Conservation (phyloP, 2,888 invertebrate species). For the Eurytoma adleriae region DNA sequence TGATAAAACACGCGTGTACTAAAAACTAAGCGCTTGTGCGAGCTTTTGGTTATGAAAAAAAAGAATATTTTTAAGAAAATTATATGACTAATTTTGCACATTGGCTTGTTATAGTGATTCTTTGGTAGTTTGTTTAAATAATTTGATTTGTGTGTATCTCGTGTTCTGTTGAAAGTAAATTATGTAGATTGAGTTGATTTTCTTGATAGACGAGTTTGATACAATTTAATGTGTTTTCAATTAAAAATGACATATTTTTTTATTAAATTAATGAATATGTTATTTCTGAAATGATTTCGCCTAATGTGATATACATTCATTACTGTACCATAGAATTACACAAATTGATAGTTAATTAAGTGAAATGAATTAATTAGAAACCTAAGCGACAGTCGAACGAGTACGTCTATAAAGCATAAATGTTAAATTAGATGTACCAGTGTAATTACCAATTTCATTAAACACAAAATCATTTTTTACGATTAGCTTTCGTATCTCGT, state of each 20-base stretch:
- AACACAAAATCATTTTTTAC: not conserved
- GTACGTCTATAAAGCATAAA: constrained; percentile 2
- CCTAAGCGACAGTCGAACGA: constrained; percentile 21
- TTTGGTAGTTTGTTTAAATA: too few species aligned
- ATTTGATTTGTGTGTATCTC: too few species aligned
- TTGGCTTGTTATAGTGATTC: not conserved
- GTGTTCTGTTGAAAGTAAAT: too few species aligned
- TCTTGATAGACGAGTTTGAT: not conserved
- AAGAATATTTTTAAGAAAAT: too few species aligned
- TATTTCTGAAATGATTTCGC: not conserved
- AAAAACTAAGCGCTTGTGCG: not conserved
- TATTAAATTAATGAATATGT: not conserved
- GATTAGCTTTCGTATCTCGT: not conserved
- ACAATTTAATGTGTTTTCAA: too few species aligned
- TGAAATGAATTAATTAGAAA: constrained; percentile 42
- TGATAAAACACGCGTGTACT: constrained; percentile 27
- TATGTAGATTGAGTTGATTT: not conserved
- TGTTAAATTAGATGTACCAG: not conserved
- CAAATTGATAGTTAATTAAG: constrained; percentile 44
- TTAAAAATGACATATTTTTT: not conserved
- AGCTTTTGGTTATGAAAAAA: too few species aligned
- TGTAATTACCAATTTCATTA: not conserved
- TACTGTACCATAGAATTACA: constrained; percentile 14
- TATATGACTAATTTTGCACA: too few species aligned
- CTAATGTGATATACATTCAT: constrained; percentile 30